Evolutionary conservation across 2,113 vertebrate species (phyloP).

Genomic region (Galemys pyrenaicus): DNA sequence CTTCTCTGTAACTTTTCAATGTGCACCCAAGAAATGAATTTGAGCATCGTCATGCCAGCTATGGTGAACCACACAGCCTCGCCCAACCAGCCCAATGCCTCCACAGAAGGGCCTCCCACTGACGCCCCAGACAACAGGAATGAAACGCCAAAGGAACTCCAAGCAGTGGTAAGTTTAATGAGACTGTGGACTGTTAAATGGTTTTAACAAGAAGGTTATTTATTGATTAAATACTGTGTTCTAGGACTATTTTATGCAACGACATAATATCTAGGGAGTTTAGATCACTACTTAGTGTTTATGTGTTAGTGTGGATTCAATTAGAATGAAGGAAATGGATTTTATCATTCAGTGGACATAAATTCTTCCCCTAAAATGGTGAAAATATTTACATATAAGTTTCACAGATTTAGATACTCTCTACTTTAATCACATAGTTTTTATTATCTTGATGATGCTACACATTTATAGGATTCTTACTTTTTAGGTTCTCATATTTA

Average conservation of each 20-base stretch:
- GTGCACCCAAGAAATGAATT: slow-evolving; percentile 87
- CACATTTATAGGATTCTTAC: neutral
- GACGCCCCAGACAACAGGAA: neutral
- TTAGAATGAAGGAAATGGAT: neutral
- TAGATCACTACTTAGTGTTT: neutral
- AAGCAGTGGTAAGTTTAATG: neutral
- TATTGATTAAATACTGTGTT: neutral
- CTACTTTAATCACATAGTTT: neutral
- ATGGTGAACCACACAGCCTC: slow-evolving; percentile 87
- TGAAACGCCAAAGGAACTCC: neutral
- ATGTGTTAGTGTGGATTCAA: neutral
- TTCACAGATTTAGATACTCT: neutral
- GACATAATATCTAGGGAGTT: neutral
- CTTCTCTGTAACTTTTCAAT: slow-evolving; percentile 87
- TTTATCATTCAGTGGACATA: neutral
- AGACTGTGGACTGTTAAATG: neutral
- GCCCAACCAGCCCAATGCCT: slow-evolving; percentile 46
- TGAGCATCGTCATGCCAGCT: slow-evolving; percentile 90
- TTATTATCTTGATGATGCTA: neutral
- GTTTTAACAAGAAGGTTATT: neutral
- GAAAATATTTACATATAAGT: neutral
- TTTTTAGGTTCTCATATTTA: neutral
- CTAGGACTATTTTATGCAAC: neutral
- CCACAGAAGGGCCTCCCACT: neutral
- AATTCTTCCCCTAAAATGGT: neutral